These are phyloP conservation scores for Telenomus remus DNA, from an alignment of 1,140 invertebrate genomes.

Conservation along the genomic window DNA sequence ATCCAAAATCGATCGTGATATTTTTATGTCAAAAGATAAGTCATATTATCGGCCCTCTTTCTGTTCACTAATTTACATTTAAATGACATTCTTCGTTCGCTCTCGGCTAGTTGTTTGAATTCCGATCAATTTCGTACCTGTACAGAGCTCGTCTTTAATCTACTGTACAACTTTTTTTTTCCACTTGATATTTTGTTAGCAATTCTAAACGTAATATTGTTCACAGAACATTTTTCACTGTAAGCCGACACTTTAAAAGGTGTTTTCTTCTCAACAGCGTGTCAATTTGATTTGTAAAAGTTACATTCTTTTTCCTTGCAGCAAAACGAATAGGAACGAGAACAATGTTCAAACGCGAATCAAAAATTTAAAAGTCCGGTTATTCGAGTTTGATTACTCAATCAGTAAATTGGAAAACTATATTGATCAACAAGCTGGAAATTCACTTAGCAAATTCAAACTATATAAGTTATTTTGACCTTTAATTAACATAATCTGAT, in stretches of 20 bases:
- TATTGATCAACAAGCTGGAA: not conserved
- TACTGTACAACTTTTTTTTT: not conserved
- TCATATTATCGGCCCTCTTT: not conserved
- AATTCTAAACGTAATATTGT: too few species aligned
- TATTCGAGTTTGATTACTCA: not conserved
- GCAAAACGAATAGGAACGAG: too few species aligned
- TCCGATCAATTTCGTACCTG: not conserved
- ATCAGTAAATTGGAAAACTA: not conserved
- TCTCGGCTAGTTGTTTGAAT: not conserved
- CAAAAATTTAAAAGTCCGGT: too few species aligned
- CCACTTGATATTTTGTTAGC: not conserved
- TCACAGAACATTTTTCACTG: too few species aligned
- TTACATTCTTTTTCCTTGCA: too few species aligned
- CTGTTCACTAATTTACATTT: not conserved
- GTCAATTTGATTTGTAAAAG: too few species aligned
- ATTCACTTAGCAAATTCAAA: not conserved
- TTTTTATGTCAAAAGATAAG: too few species aligned
- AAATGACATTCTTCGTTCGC: not conserved
- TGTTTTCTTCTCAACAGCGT: too few species aligned
- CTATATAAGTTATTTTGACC: not conserved
- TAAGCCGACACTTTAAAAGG: too few species aligned
- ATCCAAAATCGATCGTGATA: too few species aligned
- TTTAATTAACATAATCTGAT: not conserved
- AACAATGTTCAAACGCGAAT: too few species aligned
- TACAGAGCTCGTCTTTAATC: not conserved